Base-by-base conservation (phyloP, 2,113 vertebrate genomes). In the Panthera tigris region DNA sequence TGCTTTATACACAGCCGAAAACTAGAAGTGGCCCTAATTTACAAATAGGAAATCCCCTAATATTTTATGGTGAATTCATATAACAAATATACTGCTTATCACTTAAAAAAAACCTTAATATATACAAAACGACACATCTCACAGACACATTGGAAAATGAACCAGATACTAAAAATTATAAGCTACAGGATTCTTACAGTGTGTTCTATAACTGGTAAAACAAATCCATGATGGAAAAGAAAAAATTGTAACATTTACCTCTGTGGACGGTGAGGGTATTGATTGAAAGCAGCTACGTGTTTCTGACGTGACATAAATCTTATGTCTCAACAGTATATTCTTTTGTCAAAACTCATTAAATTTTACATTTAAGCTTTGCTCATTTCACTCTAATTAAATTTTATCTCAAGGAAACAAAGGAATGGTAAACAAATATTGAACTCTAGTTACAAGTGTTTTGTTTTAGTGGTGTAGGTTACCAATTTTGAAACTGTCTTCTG, bases 311-410 rank as follows among this genome's bases (percentile, higher is more conserved):
- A 66, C 63, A 18, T 25, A 66, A 68, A 73, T 66, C 5, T 15
- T 79, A 2, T n/a, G 19, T 82, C 2, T 92, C 80, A 80, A 39
- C 23, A 45, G 12, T 25, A n/a, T 18, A 57, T 41, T 21, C 55
- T 7, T n/a, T 76, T 96, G 41, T 90, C 63, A 68, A 93, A 88
- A 84, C 52, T 55, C 78, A 87, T 83, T 79, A 90, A 68, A 65
- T 78, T 93, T 84, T 76, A n/a, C 21, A 36, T 55, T 91, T 74
- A 76, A 66, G 55, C 31, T 68, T 84, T 65, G 19, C 12, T 95
- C 25, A 82, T 71, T 88, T 84, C 21, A 86, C 41, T 88, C 9
- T 63, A 87, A 84, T 91, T 88, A 69, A 88, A 76, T 95, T 95
- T 88, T 80, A 81, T 80, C 33, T 91, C 39, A 78, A 85, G 84